phyloP scores from a whole-genome alignment of 2,888 invertebrate species.

The Amphipoea lucens region DNA sequence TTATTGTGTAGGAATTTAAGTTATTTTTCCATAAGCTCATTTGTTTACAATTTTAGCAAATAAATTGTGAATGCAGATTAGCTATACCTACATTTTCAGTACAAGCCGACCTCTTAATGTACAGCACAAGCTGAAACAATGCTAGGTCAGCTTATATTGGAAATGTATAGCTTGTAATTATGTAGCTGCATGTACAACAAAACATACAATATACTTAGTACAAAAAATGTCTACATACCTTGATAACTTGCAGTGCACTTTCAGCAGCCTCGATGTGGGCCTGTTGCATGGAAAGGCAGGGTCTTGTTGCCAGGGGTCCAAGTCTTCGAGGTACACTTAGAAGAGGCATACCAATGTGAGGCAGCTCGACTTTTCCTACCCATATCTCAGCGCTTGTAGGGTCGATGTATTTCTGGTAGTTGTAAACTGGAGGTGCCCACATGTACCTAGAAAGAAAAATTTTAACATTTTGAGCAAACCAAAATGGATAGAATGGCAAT shows the following conservation, averaged over 20 bases:
- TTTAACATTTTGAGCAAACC: background rate
- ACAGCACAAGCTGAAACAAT: no score
- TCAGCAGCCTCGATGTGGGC: constrained; percentile 83
- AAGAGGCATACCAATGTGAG: constrained; percentile 80
- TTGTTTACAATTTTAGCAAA: no score
- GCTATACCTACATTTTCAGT: no score
- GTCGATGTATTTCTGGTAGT: constrained; percentile 79
- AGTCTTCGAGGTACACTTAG: constrained; percentile 72
- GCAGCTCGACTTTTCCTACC: constrained; percentile 80
- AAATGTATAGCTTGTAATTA: no score
- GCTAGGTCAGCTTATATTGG: no score
- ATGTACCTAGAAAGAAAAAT: constrained; percentile 74
- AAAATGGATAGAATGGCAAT: background rate
- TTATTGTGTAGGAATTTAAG: no score
- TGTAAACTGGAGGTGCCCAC: constrained; percentile 82
- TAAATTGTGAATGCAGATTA: no score
- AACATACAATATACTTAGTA: background rate
- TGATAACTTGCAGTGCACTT: constrained; percentile 78
- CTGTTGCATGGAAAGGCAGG: constrained; percentile 77
- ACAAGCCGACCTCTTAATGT: no score
- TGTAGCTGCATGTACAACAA: background rate
- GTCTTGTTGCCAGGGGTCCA: constrained; percentile 78
- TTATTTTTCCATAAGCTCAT: no score
- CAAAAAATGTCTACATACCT: constrained; percentile 69
- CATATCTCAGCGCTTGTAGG: constrained; percentile 75